Conservation (phyloP, 2,113 vertebrate species). For the Apistogramma diplotaenia region DNA sequence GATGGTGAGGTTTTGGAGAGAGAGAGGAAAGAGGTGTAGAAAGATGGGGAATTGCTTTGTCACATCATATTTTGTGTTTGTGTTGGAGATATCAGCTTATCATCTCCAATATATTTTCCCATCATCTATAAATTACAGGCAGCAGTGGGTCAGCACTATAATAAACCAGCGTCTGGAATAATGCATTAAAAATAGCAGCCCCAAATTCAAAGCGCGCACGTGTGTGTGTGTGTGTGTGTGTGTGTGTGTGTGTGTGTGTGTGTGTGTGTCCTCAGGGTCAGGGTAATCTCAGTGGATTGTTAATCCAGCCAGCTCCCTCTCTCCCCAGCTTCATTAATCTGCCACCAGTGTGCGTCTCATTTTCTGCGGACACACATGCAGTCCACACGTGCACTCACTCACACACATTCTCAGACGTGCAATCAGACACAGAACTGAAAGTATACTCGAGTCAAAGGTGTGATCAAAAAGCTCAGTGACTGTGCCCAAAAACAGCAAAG, state of each 20-base stretch:
- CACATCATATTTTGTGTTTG: conserved; percentile 44
- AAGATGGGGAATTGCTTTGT: conserved; percentile 32
- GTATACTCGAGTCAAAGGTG: neutral
- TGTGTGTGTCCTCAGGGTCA: conserved; percentile 10
- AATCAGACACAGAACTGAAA: neutral
- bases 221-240: neutral
- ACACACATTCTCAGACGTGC: neutral
- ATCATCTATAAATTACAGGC: conserved; percentile 41
- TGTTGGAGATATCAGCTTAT: conserved; percentile 21
- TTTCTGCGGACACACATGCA: conserved; percentile 26
- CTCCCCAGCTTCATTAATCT: conserved; percentile 63
- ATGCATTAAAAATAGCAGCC: conserved; percentile 40
- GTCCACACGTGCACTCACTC: neutral
- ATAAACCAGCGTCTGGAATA: conserved; percentile 28
- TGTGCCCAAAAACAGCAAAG: neutral
- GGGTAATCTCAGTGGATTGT: conserved; percentile 54
- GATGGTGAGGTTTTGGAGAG: neutral
- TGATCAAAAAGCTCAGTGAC: neutral
- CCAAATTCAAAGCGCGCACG: neutral
- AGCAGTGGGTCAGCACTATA: neutral
- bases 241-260: neutral
- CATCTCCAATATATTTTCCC: conserved; percentile 31
- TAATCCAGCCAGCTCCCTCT: conserved; percentile 58
- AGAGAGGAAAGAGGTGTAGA: conserved; percentile 2
- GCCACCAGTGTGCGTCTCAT: conserved; percentile 31